These are phyloP conservation scores for Python bivittatus DNA, from an alignment of 2,113 vertebrate species.

Conservation along the genomic window DNA sequence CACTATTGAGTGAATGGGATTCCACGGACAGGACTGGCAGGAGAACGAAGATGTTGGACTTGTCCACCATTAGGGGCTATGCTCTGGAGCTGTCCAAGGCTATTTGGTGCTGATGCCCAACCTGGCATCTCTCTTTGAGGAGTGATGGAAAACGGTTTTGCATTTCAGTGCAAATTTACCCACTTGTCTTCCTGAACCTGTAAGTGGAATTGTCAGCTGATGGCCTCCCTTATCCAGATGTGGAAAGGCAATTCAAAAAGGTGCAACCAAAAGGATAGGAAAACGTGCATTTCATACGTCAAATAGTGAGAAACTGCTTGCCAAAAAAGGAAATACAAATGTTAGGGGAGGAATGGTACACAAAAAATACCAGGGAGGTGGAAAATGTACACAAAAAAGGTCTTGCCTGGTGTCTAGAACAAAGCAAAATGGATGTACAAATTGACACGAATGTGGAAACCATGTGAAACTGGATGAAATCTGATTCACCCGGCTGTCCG, in stretches of 20 bases:
- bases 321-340: neutral
- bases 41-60: neutral
- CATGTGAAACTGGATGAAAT: neutral
- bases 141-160: neutral
- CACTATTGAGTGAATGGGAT: neutral
- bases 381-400: neutral
- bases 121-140: neutral
- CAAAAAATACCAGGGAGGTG: neutral
- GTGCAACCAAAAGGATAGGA: neutral
- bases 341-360: neutral
- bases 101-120: neutral
- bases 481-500: neutral
- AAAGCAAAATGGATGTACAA: neutral
- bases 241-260: neutral
- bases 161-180: neutral
- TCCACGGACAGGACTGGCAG: neutral
- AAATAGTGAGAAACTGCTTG: too few relatives aligned
- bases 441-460: neutral
- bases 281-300: neutral
- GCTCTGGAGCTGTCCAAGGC: neutral
- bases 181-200: neutral
- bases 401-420: too few relatives aligned
- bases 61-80: neutral
- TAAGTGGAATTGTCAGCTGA: too few relatives aligned
- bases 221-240: neutral